Conservation (phyloP, 2,797 vertebrate genomes). For the Mormyrus proboscirostris region DNA sequence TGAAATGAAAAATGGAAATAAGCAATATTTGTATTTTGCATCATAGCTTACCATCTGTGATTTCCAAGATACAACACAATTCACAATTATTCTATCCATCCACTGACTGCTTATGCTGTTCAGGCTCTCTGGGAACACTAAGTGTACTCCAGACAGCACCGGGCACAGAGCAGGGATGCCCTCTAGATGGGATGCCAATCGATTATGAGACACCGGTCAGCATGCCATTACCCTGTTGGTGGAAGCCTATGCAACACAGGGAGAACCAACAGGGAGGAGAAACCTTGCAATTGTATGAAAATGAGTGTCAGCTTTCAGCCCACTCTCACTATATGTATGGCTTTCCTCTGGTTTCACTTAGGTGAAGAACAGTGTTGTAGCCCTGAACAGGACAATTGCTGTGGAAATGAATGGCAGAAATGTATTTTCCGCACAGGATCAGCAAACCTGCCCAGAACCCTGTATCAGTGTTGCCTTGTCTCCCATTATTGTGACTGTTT, state of each 20-base stretch:
- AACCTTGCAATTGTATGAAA: background rate
- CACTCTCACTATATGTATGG: background rate
- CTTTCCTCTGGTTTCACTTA: background rate
- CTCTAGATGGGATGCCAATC: background rate
- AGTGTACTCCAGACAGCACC: background rate
- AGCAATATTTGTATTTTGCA: background rate
- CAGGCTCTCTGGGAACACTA: background rate
- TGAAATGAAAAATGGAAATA: background rate
- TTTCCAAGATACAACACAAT: background rate
- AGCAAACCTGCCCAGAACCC: background rate
- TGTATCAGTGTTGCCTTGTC: background rate
- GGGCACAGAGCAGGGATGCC: background rate
- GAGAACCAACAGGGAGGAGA: background rate
- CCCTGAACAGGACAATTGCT: background rate
- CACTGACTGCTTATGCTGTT: background rate
- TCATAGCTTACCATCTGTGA: background rate
- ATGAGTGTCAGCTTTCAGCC: background rate
- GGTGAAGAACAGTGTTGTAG: background rate
- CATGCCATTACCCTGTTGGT: background rate
- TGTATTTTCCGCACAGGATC: background rate
- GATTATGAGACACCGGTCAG: background rate
- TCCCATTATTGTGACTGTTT: background rate
- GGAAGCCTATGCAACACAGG: background rate
- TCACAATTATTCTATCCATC: background rate
- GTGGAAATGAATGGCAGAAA: background rate